A percentile compares a stretch with the other conserved stretches of the same genome.
Evolutionary conservation across 2,113 vertebrate genomes (phyloP).

Genomic region (Aegotheles bennettii): DNA sequence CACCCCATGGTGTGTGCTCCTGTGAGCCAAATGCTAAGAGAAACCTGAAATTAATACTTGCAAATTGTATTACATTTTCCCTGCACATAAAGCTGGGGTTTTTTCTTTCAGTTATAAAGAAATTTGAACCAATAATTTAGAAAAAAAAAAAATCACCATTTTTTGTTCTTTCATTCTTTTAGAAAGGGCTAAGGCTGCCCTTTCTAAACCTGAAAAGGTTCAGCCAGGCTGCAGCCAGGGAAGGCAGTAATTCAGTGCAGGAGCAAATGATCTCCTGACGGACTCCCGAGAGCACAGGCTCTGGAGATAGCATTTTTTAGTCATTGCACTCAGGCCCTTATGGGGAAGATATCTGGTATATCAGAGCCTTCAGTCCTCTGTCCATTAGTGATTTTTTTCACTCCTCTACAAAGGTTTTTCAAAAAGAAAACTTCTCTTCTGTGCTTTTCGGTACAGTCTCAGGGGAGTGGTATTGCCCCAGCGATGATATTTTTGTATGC

Average conservation of each 20-base stretch:
- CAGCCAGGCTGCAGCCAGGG: neutral
- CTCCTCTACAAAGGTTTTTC: neutral
- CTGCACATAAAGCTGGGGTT: neutral
- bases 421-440: neutral
- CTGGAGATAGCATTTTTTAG: neutral
- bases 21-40: rapidly evolving
- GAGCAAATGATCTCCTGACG: neutral
- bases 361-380: neutral
- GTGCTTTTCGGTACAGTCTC: rapidly evolving
- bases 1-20: rapidly evolving
- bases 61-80: neutral
- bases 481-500: neutral
- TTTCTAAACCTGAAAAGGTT: no score
- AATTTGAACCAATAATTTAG: neutral
- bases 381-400: neutral
- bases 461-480: neutral
- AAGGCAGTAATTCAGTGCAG: neutral
- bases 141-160: rapidly evolving
- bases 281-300: neutral
- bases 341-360: neutral
- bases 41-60: neutral
- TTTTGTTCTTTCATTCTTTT: rapidly evolving
- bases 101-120: neutral
- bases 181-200: no score
- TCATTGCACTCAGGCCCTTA: neutral